These are phyloP conservation scores for Drosophila orosa DNA, from an alignment of 1,140 invertebrate genomes.

Conservation along the genomic window DNA sequence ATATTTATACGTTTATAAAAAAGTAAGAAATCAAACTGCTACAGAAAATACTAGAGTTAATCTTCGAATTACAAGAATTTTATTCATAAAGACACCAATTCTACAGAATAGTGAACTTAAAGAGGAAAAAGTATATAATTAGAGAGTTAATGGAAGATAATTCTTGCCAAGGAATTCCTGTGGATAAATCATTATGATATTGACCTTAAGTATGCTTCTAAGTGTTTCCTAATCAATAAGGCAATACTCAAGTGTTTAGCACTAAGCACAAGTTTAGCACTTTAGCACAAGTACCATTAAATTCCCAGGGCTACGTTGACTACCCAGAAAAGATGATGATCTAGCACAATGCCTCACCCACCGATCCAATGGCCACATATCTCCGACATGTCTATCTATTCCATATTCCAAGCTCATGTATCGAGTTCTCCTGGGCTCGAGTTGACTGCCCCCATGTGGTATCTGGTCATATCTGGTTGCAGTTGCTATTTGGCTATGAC, in stretches of 20 bases:
- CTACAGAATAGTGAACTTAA: not conserved
- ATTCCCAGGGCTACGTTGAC: not conserved
- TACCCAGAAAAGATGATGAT: not conserved
- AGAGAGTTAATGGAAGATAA: not conserved
- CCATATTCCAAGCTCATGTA: constrained; percentile 3
- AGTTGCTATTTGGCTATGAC: constrained; percentile 49
- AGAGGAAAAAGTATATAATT: not conserved
- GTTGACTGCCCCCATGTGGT: constrained; percentile 9
- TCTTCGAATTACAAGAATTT: no score
- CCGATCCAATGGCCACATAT: constrained; percentile 10
- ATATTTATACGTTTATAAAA: no score
- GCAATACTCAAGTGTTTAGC: not conserved
- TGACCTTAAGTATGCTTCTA: not conserved
- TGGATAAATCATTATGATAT: not conserved
- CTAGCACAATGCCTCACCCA: not conserved
- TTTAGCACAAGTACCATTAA: not conserved
- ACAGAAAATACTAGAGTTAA: no score
- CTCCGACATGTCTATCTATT: constrained; percentile 7
- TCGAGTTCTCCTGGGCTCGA: not conserved
- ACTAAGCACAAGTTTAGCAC: not conserved
- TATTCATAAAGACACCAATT: not conserved
- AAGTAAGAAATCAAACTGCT: no score
- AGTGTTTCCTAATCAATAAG: no score
- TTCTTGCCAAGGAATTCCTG: not conserved
- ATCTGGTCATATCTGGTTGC: constrained; percentile 14